Conservation (phyloP, 2,888 invertebrate genomes). For the Mechanitis mazaeus region DNA sequence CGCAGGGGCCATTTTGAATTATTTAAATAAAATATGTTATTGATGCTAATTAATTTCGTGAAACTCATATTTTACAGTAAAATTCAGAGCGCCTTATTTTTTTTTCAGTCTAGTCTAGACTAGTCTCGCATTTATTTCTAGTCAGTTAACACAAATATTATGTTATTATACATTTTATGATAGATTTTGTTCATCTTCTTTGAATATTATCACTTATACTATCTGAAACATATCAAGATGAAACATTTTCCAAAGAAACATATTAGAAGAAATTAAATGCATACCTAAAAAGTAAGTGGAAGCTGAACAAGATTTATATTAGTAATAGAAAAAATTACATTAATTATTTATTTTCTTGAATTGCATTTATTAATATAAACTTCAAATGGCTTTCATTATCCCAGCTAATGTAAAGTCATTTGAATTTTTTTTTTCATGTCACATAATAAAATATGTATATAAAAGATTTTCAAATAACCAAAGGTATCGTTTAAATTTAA, state of each 20-base stretch:
- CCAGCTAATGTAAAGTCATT: slow-evolving; percentile 68
- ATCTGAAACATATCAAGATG: slow-evolving; percentile 45
- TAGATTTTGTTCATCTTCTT: slow-evolving; percentile 50
- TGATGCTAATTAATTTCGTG: neutral
- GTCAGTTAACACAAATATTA: slow-evolving; percentile 7
- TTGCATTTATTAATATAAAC: slow-evolving; percentile 10
- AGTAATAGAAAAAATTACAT: slow-evolving; percentile 5
- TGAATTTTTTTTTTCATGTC: slow-evolving; percentile 37
- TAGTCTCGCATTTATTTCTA: slow-evolving; percentile 15
- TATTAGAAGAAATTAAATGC: neutral
- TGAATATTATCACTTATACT: slow-evolving; percentile 30
- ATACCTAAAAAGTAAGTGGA: slow-evolving; percentile 25
- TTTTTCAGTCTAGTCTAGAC: neutral
- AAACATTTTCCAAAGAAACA: slow-evolving; percentile 29
- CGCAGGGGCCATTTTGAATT: slow-evolving; percentile 20
- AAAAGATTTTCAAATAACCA: slow-evolving; percentile 34
- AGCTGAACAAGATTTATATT: slow-evolving; percentile 47
- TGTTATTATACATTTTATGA: neutral
- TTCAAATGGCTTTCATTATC: slow-evolving; percentile 63
- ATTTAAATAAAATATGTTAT: neutral
- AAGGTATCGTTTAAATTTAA: slow-evolving; percentile 32
- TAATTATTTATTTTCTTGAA: slow-evolving; percentile 19
- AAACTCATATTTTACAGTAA: neutral
- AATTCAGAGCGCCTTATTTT: neutral
- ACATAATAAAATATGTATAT: slow-evolving; percentile 34